Evolutionary conservation across 2,888 invertebrate species (phyloP), one percentile per base, ranked within the genome.

Genomic region (Ganaspis brasiliensis): DNA sequence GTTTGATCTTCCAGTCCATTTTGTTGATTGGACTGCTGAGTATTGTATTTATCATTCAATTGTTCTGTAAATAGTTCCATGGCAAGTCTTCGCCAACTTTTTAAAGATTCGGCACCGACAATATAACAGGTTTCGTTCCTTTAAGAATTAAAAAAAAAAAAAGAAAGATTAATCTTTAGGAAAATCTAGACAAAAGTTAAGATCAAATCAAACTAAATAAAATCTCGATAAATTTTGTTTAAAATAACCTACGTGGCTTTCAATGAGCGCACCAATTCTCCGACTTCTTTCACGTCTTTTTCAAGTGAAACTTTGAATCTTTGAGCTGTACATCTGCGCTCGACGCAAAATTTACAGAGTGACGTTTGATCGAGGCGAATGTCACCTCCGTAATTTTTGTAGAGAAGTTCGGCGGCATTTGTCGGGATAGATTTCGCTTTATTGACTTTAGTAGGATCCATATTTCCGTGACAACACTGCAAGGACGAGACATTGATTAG

Each of bases 51-150:
- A 3, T 67, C 67, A 5, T 89, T 87, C 82, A 88, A 84, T 10
- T 85, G 84, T 26, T 89, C 88, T 19, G 84, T 86, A 63, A 88
- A 87, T 76, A 84, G 83, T 82, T 89, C 91, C 88, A 92, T 86
- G 1, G 92, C 93, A 49, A 93, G 86, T 67, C 91, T 90, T 75
- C 92, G 91, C 94, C 94, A 94, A 55, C 89, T 91, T 79, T 92
- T 92, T n/a, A 94, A 87, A 0, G 93, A 93, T 61, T 92, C 90
- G 76, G 93, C 93, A 6, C 94, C 94, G 21, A 94, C 92, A 92
- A 93, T 93, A 84, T 89, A 94, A 72, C 91, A 79, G 79, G 86
- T 79, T 83, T 91, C 85, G 12, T 49, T 16, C 6, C 52, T 19
- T 1, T 8, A 19, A 19, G 8, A 52, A 9, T 16, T 21, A 75